Percentiles rank a stretch among this genome's conserved stretches.
These are phyloP conservation scores for Oligia strigilis DNA, from an alignment of 2,888 invertebrate species.

Conservation along the genomic window DNA sequence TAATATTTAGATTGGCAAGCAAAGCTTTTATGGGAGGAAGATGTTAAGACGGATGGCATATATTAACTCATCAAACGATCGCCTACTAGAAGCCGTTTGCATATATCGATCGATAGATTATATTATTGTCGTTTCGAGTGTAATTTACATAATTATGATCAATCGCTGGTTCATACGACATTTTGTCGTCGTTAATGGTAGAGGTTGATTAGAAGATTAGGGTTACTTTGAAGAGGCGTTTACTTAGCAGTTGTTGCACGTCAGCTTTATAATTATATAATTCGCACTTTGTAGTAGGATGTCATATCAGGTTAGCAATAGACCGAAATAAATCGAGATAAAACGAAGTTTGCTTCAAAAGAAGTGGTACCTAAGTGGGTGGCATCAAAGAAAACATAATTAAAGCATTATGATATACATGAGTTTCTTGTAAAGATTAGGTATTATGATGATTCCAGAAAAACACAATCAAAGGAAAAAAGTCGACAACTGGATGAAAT, in stretches of 20 bases:
- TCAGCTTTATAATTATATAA: neutral
- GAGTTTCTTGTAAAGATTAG: conserved; percentile 46
- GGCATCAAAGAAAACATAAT: conserved; percentile 38
- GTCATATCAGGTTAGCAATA: conserved; percentile 24
- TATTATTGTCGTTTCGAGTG: neutral
- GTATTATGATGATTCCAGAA: conserved; percentile 28
- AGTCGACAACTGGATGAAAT: conserved; percentile 25
- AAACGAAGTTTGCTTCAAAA: conserved; percentile 10
- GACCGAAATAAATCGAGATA: conserved; percentile 20
- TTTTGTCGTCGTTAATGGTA: too few relatives aligned
- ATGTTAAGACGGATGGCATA: neutral
- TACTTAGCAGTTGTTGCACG: neutral
- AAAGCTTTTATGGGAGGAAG: neutral
- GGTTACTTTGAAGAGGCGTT: neutral
- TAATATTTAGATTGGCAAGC: neutral
- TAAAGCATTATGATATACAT: conserved; percentile 29
- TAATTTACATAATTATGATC: neutral
- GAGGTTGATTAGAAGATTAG: neutral
- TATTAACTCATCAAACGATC: neutral
- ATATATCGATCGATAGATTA: neutral
- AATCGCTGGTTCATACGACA: neutral
- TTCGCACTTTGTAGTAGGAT: neutral
- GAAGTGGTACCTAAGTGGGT: conserved; percentile 20
- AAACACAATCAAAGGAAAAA: conserved; percentile 44
- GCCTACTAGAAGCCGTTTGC: neutral